Base-by-base conservation (phyloP, 2,888 invertebrate genomes). In the Lepidonotus clava region DNA sequence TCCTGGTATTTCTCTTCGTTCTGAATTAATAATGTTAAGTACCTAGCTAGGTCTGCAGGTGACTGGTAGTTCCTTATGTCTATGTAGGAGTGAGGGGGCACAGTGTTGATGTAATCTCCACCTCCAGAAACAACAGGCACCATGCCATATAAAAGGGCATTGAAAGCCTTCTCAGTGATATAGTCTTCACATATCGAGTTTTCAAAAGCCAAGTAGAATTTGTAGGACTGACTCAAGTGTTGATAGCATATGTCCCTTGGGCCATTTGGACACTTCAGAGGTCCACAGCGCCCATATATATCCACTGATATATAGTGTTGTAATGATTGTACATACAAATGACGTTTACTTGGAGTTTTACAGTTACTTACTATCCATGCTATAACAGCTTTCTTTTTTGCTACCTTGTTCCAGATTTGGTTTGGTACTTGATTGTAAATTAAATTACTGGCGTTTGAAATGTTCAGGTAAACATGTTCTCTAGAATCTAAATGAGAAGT, bases 341-440 rank as follows among this genome's bases (percentile, higher is more conserved):
- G 5, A 24, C 84, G 5, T 67, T 18, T 24, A 18, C 8, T 34
- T 21, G 56, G 61, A 2, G 84, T 67, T 4, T 4, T 67, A 32
- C 84, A 84, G 24, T 84, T 53, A 61, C 84, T 84, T 8, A 84
- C 84, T 67, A 84, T n/a, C 84, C 84, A 84, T 8, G 61, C 56
- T 8, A 66, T 24, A 8, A n/a, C n/a, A n/a, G n/a, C n/a, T n/a
- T n/a, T n/a, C n/a, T n/a, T n/a, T n/a, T n/a, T n/a, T n/a, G n/a
- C n/a, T n/a, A n/a, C n/a, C n/a, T n/a, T n/a, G n/a, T n/a, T n/a
- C n/a, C n/a, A n/a, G n/a, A n/a, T n/a, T n/a, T n/a, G n/a, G n/a
- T n/a, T n/a, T n/a, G n/a, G n/a, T n/a, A n/a, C n/a, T n/a, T n/a
- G n/a, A n/a, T n/a, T n/a, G n/a, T n/a, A n/a, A n/a, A n/a, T n/a